Evolutionary conservation across 2,888 invertebrate genomes (phyloP), one percentile per base, ranked within the genome.

Genomic region (Branchipolynoe longqiensis): DNA sequence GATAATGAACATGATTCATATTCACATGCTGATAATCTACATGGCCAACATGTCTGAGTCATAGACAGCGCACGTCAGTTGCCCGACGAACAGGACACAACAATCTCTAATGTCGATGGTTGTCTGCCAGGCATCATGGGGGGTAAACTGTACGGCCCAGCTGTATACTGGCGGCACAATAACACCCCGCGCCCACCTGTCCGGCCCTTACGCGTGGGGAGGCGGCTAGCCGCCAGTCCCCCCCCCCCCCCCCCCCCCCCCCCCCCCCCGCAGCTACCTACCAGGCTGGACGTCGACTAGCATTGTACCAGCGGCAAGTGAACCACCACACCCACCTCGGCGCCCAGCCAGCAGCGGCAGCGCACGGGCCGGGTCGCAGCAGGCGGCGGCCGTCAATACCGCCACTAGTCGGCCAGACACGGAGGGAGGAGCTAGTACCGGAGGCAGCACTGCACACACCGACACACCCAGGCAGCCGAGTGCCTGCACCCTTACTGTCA

Each of bases 401-500:
- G 36, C 18, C 69, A 69, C 69, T 69, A 69, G 69, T 69, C 69
- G 36, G 69, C 38, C 69, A 36, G 69, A 33, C 69, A n/a, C 69
- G 36, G 69, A 69, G 69, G 69, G 33, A 69, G 69, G 69, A 33
- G 38, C 36, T 36, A 33, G 69, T 33, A 22, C 69, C 69, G 33
- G n/a, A 56, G 56, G n/a, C n/a, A n/a, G n/a, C n/a, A 25, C 56
- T 25, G 56, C 6, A 22, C 2, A 25, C 1, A 48, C 12, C 48
- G 12, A 56, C 56, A n/a, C 56, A 56, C 56, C 56, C n/a, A 22
- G 56, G n/a, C 56, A 12, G n/a, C n/a, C n/a, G n/a, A 3, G 56
- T 14, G 56, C 56, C 56, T n/a, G 56, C 56, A 22, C 3, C 56
- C 62, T 31, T 25, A 28, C 8, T 38, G 14, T 36, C 69, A 69